Base-by-base conservation (phyloP, 2,888 invertebrate genomes). In the Pyrocoelia pectoralis region DNA sequence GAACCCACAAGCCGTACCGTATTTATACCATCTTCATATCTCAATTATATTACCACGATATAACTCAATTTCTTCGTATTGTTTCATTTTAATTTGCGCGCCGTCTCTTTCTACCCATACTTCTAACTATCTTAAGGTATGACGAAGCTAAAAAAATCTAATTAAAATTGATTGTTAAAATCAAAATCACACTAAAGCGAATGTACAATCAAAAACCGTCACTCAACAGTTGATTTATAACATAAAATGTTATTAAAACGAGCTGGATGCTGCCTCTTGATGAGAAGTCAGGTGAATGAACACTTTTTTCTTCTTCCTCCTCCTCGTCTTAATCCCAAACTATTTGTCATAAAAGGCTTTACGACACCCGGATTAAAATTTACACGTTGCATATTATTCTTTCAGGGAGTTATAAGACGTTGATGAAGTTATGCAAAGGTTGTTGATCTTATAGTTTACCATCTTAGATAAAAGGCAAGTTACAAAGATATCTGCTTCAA, bases 11-110 rank as follows among this genome's bases (percentile, higher is more conserved):
- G 69, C 70, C 70, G 71, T 66, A 65, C 70, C 70, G 71, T 66
- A 65, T 58, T 71, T 71, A 70, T 71, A 74, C 73, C 72, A 69
- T 70, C 68, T 73, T 78, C 78, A 79, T 78, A 79, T 78, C 79
- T 79, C 79, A 79, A 79, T 79, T 78, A 78, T 70, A 72, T 70
- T 52, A 12, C 12, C 65, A 51, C 40, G 56, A 60, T 64, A 40
- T 41, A 41, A 61, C 28, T 48, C 56, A 52, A 65, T 54, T 46
- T 33, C 50, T 63, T 63, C 63, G 63, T 54, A 41, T 48, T 14
- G 38, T 38, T 50, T 63, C 63, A 54, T 54, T 19, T 24, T 28
- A 51, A 28, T 29, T 29, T 50, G 28, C 14, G 15, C 14, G 9
- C n/a, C 12, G 13, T 43, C 41, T 15, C 41, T 43, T 15, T 43